Conservation (phyloP, 2,888 invertebrate genomes). For the Elmis aenea region DNA sequence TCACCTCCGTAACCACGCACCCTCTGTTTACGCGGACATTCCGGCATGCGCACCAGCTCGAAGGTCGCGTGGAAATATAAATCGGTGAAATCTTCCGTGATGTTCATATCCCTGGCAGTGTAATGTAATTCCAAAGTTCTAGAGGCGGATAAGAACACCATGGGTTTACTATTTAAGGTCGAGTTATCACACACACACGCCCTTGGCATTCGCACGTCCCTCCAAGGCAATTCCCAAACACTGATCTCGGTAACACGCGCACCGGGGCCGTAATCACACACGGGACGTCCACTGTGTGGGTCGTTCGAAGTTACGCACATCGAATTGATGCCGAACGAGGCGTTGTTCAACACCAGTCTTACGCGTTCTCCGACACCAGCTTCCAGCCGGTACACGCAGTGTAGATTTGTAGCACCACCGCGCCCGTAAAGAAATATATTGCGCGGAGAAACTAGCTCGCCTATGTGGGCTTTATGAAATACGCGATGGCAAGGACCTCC, state of each 20-base stretch:
- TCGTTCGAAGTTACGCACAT: slow-evolving; percentile 67
- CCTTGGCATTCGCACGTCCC: slow-evolving; percentile 62
- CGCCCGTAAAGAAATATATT: slow-evolving; percentile 81
- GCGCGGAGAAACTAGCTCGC: slow-evolving; percentile 60
- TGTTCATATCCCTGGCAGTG: slow-evolving; percentile 65
- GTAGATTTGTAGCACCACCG: slow-evolving; percentile 71
- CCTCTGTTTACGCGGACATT: slow-evolving; percentile 61
- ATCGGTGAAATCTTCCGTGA: slow-evolving; percentile 77
- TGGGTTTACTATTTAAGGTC: slow-evolving; percentile 54
- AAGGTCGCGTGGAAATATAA: slow-evolving; percentile 72
- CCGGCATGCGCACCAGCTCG: slow-evolving; percentile 59
- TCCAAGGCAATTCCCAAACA: slow-evolving; percentile 68
- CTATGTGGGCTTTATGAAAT: slow-evolving; percentile 60
- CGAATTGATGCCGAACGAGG: slow-evolving; percentile 64
- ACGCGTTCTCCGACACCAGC: slow-evolving; percentile 60
- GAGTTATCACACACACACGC: slow-evolving; percentile 79
- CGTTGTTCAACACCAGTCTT: slow-evolving; percentile 62
- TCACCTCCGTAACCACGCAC: slow-evolving; percentile 63
- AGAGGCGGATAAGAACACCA: slow-evolving; percentile 62
- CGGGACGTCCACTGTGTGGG: slow-evolving; percentile 64
- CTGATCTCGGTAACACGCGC: slow-evolving; percentile 52
- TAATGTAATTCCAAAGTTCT: slow-evolving; percentile 72
- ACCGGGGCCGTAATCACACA: slow-evolving; percentile 47
- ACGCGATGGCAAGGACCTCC: slow-evolving; percentile 54
- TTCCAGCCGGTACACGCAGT: slow-evolving; percentile 73